Evolutionary conservation across 2,797 vertebrate species (phyloP), one percentile per base, ranked within the genome.

Genomic region (Gouania willdenowi): DNA sequence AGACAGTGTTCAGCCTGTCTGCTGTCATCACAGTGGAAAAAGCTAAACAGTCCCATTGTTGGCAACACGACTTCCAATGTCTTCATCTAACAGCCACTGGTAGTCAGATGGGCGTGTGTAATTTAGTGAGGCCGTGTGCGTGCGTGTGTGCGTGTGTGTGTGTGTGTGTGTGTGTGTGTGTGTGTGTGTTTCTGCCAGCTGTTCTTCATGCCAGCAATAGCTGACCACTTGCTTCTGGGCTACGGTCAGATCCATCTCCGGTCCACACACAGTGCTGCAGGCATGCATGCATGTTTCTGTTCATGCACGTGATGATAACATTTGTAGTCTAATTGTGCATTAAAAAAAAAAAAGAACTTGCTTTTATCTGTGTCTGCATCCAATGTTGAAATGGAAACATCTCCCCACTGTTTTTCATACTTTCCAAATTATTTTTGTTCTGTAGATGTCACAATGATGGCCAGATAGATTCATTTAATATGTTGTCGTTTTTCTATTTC

Each of bases 151-250:
- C 46, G 5, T 18, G 9, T 28, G 23, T 22, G 25, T 38, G 33
- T 41, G 10, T 34, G 22, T 15, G 16, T 23, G 30, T 5, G 32
- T 32, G 21, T 34, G 13, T 28, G 38, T 14, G 29, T 29, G 56
- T 10, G 22, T 17, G 23, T 39, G 33, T 44, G 34, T 49, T 46
- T 56, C 41, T 68, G 71, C 67, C 76, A 76, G 71, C 64, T 78
- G 71, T 61, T 74, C 26, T 42, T 26, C 58, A 45, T 68, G 77
- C 72, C 77, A 76, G 69, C 63, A 75, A 71, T 62, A 59, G 61
- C 67, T 63, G 68, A 77, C 77, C 79, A 73, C 66, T 82, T 70
- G 72, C 48, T 60, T n/a, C n/a, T n/a, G n/a, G 67, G 67, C 70
- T 18, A 17, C 14, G 32, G 30, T 59, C n/a, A 24, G 44, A 49